These are phyloP conservation scores for Lophochroa leadbeateri DNA, from an alignment of 2,113 vertebrate species.

Conservation along the genomic window DNA sequence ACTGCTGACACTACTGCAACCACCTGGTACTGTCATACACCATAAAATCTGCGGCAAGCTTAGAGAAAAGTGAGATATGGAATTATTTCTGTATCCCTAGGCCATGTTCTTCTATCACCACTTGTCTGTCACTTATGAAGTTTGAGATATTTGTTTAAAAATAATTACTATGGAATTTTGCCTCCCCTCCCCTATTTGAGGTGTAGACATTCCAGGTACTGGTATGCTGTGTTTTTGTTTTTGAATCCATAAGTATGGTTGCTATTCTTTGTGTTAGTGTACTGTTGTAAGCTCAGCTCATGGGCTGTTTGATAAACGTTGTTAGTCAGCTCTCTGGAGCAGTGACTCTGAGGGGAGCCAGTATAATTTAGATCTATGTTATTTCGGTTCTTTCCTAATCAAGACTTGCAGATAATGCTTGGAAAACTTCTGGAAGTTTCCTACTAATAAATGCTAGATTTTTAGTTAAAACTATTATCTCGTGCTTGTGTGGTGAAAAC, in stretches of 20 bases:
- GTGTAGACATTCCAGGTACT: not conserved
- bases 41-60: not conserved
- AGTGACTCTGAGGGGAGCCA: not conserved
- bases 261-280: not conserved
- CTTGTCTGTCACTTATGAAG: not conserved
- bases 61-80: not conserved
- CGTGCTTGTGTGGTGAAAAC: not conserved
- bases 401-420: not conserved
- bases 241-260: not conserved
- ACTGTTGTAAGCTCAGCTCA: not conserved
- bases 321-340: not conserved
- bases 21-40: not conserved
- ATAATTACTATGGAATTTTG: not conserved
- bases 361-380: not conserved
- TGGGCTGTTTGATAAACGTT: not conserved
- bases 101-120: not conserved
- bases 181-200: not conserved
- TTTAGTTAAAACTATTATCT: not conserved
- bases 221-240: not conserved
- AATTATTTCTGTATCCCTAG: not conserved
- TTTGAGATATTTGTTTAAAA: not conserved
- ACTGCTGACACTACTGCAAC: not conserved
- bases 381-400: rapidly evolving
- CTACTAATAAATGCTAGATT: not conserved
- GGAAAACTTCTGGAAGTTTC: not conserved